Evolutionary conservation across 2,113 vertebrate genomes (phyloP).

Genomic region (Diadophis punctatus): DNA sequence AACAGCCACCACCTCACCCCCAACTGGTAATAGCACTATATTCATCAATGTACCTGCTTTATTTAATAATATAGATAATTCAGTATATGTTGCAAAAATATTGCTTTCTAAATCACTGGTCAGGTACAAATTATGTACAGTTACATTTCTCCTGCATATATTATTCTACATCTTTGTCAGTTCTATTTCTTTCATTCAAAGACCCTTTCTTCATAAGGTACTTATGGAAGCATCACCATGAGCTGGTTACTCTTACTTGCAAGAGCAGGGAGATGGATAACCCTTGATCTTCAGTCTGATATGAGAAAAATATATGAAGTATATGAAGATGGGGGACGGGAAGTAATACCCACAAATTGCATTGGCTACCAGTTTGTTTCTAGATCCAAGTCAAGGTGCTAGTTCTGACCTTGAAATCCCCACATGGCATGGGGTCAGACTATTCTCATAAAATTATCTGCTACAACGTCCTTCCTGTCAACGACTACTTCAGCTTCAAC

Average conservation of each 20-base stretch:
- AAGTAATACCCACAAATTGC: background rate
- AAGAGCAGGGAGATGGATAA: background rate
- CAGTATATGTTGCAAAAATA: accelerated
- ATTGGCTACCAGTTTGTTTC: background rate
- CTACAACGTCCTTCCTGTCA: no score
- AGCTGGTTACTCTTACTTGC: background rate
- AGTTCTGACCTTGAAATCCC: background rate
- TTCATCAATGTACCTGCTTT: constrained; percentile 23
- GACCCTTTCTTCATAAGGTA: background rate
- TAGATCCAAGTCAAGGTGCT: background rate
- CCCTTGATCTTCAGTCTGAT: background rate
- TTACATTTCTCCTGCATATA: background rate
- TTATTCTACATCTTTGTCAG: background rate
- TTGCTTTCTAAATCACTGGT: background rate
- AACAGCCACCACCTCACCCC: background rate
- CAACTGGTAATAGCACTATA: accelerated
- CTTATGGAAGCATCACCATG: background rate
- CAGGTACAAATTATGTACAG: background rate
- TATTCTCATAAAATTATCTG: no score
- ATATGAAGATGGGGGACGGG: background rate
- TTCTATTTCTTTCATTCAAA: background rate
- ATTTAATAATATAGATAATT: constrained; percentile 23
- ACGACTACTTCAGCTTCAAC: no score
- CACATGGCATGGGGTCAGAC: background rate
- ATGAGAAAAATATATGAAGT: background rate